Percentiles rank a stretch among this genome's conserved stretches.
Evolutionary conservation across 2,113 vertebrate species (phyloP).

Genomic region (Triplophysa rosa): DNA sequence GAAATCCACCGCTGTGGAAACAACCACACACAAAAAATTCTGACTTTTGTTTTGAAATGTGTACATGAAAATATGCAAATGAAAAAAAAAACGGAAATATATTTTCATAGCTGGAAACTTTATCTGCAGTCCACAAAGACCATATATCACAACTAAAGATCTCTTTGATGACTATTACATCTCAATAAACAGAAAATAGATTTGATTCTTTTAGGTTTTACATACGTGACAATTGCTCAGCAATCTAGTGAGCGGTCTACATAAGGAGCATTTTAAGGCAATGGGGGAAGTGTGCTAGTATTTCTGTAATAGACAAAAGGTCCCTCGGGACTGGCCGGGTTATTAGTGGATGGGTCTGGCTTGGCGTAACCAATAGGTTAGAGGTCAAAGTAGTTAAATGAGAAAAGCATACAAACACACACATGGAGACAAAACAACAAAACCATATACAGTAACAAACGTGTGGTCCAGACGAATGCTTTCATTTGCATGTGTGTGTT

Average conservation of each 20-base stretch:
- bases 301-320: not conserved
- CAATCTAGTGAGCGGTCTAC: no score
- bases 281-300: not conserved
- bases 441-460: not conserved
- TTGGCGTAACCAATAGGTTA: slow-evolving; percentile 15
- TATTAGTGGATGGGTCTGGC: not conserved
- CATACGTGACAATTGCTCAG: no score
- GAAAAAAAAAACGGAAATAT: no score
- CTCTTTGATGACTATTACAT: no score
- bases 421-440: not conserved
- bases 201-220: no score
- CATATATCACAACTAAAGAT: no score
- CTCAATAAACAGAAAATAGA: no score
- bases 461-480: not conserved
- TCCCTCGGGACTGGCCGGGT: not conserved
- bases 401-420: not conserved
- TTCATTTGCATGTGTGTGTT: no score
- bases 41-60: no score
- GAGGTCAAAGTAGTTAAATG: slow-evolving; percentile 11
- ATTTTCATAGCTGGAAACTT: no score
- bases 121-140: no score
- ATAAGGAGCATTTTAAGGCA: not conserved
- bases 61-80: not conserved
- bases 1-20: slow-evolving; percentile 88
- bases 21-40: not conserved